Base-by-base conservation (phyloP, 2,888 invertebrate genomes). In the Lasioglossum oenotherae region DNA sequence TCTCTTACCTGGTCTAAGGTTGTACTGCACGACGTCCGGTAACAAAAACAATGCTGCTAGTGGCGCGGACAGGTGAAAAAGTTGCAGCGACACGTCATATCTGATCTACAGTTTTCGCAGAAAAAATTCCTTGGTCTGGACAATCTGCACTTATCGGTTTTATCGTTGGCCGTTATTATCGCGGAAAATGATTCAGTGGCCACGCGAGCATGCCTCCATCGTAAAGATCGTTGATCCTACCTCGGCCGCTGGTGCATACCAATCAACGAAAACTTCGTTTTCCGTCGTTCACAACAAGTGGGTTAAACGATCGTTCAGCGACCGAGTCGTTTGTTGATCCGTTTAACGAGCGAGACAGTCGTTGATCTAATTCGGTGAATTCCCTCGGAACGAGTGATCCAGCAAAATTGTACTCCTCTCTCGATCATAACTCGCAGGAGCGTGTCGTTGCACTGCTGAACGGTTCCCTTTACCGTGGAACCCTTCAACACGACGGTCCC, bases 111-210 rank as follows among this genome's bases (percentile, higher is more conserved):
- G 53, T 31, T 35, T 69, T 38, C 27, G 41, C 64, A 46, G 31
- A n/a, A 35, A 41, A 27, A 27, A 64, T 46, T 53, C 41, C 10
- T 82, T 27, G 41, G 27, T 78, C 16, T n/a, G 44, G 60, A 46
- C 69, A 74, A 80, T 80, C 53, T 60, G 27, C 27, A 44, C 74
- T 80, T 84, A 85, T 85, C 85, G 38, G 27, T 38, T 41, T 60
- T 78, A 74, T 78, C 31, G n/a, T 19, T 41, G 41, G n/a, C 44
- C n/a, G 60, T 79, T 53, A 64, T 80, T 85, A 85, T 84, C 84
- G 71, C 23, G 27, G 23, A 35, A 49, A 38, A 23, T n/a, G 38
- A 78, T 74, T 74, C 71, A 64, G 60, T 84, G 23, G 41, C 60
- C 77, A 49, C 77, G 80, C 60, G 64, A 84, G 71, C 71, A 23